A percentile compares a stretch with the other conserved stretches of the same genome.
phyloP scores from a whole-genome alignment of 1,140 invertebrate genomes.

The Sycophila sp. region DNA sequence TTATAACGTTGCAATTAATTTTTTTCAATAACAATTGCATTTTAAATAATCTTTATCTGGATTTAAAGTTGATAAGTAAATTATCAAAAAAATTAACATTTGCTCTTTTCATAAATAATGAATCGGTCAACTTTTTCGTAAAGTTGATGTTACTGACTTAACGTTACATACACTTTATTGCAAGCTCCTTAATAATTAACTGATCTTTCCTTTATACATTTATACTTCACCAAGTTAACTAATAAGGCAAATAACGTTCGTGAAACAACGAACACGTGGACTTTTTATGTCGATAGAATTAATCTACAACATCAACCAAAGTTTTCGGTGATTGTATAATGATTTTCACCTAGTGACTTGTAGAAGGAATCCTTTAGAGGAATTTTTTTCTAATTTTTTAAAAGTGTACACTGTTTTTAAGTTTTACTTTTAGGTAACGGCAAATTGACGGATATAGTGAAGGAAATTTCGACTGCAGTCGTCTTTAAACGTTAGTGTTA shows the following conservation, averaged over 20 bases:
- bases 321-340: too few species aligned
- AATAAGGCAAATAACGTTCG: conserved; percentile 25
- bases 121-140: conserved; percentile 8
- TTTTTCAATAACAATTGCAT: not conserved
- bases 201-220: conserved; percentile 8
- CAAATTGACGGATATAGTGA: not conserved
- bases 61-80: conserved; percentile 4
- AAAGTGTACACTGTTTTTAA: not conserved
- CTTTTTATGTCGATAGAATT: conserved; percentile 24
- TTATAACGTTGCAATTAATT: conserved; percentile 10
- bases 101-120: not conserved
- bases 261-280: conserved; percentile 21
- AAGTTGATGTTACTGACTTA: conserved; percentile 1
- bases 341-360: too few species aligned
- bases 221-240: conserved; percentile 21
- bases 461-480: not conserved
- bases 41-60: not conserved
- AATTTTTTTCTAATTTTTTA: too few species aligned
- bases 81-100: not conserved
- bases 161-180: conserved; percentile 9
- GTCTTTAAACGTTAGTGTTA: not conserved
- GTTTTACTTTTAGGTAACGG: not conserved
- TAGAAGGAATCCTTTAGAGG: too few species aligned
- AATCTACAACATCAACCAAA: too few species aligned
- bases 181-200: conserved; percentile 11